Conservation (phyloP, 2,888 invertebrate genomes). For the Automeris io region DNA sequence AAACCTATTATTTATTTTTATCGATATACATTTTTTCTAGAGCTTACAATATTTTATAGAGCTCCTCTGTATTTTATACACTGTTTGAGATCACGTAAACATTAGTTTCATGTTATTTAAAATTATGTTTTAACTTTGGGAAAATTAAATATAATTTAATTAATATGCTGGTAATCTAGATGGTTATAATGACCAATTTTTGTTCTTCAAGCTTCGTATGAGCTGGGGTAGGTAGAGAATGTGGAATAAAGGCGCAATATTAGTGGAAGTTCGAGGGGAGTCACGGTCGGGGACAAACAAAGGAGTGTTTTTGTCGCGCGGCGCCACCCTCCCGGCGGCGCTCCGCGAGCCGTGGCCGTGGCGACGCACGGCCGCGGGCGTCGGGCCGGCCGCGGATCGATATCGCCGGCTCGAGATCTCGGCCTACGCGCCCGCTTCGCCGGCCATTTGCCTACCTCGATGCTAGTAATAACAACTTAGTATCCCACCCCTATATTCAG, state of each 20-base stretch:
- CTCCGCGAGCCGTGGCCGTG: conserved; percentile 60
- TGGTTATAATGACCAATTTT: too few relatives aligned
- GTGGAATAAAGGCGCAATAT: neutral
- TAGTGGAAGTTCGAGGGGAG: neutral
- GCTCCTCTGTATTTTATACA: too few relatives aligned
- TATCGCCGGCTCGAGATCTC: conserved; percentile 66
- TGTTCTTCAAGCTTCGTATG: neutral
- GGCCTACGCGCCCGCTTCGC: conserved; percentile 72
- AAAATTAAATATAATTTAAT: too few relatives aligned
- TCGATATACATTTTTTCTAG: conserved; percentile 15
- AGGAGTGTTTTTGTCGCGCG: conserved; percentile 72
- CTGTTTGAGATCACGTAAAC: too few relatives aligned
- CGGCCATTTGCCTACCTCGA: conserved; percentile 77
- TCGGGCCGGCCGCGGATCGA: conserved; percentile 64
- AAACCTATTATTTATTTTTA: conserved; percentile 8
- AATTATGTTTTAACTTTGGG: too few relatives aligned
- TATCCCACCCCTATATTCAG: too few relatives aligned
- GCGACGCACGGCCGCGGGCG: conserved; percentile 54
- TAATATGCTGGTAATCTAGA: too few relatives aligned
- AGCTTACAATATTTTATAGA: too few relatives aligned
- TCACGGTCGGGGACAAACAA: conserved; percentile 53
- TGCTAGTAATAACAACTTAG: too few relatives aligned
- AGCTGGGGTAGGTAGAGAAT: neutral
- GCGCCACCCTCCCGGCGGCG: conserved; percentile 58
- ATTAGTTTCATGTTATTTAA: too few relatives aligned